phyloP scores from a whole-genome alignment of 2,113 vertebrate species.

The Ciconia stormi region DNA sequence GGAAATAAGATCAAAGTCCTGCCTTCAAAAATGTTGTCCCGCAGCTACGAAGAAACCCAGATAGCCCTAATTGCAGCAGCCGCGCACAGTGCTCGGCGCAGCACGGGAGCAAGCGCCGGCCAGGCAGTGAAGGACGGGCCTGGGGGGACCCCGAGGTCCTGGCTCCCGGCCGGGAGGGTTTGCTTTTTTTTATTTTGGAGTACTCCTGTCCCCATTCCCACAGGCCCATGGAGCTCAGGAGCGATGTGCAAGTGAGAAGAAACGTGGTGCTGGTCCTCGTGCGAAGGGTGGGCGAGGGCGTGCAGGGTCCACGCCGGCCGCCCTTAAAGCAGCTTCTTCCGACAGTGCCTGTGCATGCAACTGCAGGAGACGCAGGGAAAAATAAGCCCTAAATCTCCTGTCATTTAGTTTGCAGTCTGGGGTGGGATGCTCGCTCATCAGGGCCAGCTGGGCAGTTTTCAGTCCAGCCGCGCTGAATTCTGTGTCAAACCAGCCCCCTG shows the following conservation, averaged over 20 bases:
- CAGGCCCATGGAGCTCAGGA: neutral
- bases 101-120: neutral
- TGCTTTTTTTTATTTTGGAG: neutral
- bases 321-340: neutral
- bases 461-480: neutral
- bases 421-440: neutral
- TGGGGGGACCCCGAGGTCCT: neutral
- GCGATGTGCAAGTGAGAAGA: neutral
- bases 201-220: neutral
- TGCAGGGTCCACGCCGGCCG: neutral
- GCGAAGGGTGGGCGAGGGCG: neutral
- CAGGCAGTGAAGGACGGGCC: rapidly evolving
- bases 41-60: conserved; percentile 32
- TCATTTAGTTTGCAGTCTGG: too few relatives aligned
- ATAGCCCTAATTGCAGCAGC: neutral
- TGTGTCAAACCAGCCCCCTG: neutral
- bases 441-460: neutral
- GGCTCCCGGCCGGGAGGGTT: neutral
- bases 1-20: conserved; percentile 58
- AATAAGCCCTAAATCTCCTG: neutral
- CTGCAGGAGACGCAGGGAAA: neutral
- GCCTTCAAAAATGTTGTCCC: conserved; percentile 25
- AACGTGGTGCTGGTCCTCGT: rapidly evolving
- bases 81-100: rapidly evolving
- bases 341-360: too few relatives aligned